phyloP scores from a whole-genome alignment of 2,888 invertebrate genomes.

The Leptopterna dolabrata region DNA sequence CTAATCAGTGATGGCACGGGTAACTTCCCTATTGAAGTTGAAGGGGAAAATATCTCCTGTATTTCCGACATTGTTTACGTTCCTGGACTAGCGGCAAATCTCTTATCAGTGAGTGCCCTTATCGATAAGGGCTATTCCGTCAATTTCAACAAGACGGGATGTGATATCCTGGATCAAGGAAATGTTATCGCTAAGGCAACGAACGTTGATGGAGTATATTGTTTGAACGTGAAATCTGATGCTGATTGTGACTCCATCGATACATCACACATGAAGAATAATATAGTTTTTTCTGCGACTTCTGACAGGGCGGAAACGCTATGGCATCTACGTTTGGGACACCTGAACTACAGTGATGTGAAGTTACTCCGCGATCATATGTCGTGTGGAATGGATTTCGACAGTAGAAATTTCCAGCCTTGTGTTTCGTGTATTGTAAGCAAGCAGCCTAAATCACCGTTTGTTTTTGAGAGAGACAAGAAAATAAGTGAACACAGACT shows the following conservation, averaged over 20 bases:
- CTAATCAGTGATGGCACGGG: neutral
- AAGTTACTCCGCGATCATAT: neutral
- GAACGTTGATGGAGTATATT: neutral
- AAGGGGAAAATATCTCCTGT: neutral
- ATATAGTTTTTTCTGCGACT: neutral
- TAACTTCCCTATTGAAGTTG: neutral
- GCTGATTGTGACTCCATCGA: no score
- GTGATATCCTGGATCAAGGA: neutral
- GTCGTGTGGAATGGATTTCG: neutral
- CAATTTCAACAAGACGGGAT: no score
- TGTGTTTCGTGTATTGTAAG: slow-evolving; percentile 12
- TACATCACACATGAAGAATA: neutral
- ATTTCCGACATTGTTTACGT: neutral
- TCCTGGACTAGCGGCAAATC: neutral
- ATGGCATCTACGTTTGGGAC: neutral
- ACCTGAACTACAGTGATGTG: neutral
- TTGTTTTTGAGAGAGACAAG: neutral
- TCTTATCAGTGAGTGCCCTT: no score
- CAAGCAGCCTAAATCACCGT: neutral
- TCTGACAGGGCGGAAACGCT: neutral
- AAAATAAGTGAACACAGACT: neutral
- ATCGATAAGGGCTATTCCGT: no score
- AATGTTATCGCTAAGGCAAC: neutral
- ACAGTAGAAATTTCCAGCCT: neutral
- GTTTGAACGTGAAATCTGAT: neutral